Base-by-base conservation (phyloP, 2,888 invertebrate genomes). In the Argynnis bischoffii region DNA sequence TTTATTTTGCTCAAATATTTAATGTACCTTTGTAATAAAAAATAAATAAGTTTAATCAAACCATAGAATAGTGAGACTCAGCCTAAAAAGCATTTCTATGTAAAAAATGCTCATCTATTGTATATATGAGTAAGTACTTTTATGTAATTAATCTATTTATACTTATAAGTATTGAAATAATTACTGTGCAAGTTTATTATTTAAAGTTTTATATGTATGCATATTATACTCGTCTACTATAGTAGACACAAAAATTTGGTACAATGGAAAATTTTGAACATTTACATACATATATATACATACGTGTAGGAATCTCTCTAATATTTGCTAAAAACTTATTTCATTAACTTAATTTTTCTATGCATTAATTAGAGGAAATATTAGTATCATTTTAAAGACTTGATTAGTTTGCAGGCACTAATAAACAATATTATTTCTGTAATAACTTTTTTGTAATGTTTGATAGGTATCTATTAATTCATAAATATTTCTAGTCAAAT, bases 71-170 rank as follows among this genome's bases (percentile, higher is more conserved):
- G 66, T 64, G 47, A 46, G 63, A 51, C 66, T 63, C 63, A 55
- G 65, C 55, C 59, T 53, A 41, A 53, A 54, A 85, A 89, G 87
- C 87, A 89, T 89, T 88, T 89, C 77, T 84, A 76, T 85, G 78
- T 81, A 82, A 79, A 81, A 78, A 82, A 80, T 86, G 86, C 87
- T 88, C 66, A 66, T 60, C 53, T 69, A 53, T 85, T 86, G 75
- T 67, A 71, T 66, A 69, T 79, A 74, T 70, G 73, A 66, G 64
- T 74, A 76, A 73, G 76, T 76, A 78, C 76, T 64, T 73, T 75
- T 72, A 72, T 69, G 73, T 68, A 54, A 57, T 67, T 56, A 64
- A 67, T 53, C 55, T 69, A 70, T 73, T 59, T 69, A 67, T 69
- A 69, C 64, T 74, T 74, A 47, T 69, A 57, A 64, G 54, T 67